A percentile compares a stretch with the other conserved stretches of the same genome.
Evolutionary conservation across 1,140 invertebrate species (phyloP).

Genomic region (Amyelois transitella): DNA sequence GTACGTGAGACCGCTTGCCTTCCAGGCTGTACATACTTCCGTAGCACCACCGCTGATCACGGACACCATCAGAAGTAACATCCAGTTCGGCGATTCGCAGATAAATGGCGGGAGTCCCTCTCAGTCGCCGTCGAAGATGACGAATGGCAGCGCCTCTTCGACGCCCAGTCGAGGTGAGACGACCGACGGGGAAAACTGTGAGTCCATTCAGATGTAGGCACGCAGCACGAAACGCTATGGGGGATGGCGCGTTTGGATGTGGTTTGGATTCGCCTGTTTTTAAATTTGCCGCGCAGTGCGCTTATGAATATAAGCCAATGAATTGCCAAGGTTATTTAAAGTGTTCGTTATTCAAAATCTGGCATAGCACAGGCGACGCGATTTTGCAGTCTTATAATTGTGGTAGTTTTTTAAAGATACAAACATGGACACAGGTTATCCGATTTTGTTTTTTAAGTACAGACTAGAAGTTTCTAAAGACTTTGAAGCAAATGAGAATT

Average conservation of each 20-base stretch:
- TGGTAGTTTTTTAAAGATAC: too few species aligned
- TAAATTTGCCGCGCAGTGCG: not conserved
- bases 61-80: conserved; percentile 65
- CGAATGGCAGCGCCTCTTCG: conserved; percentile 48
- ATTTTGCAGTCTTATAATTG: too few species aligned
- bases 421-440: too few species aligned
- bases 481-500: too few species aligned
- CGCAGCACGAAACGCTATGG: conserved; percentile 36
- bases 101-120: conserved; percentile 47
- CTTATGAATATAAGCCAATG: too few species aligned
- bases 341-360: too few species aligned
- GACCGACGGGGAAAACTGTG: conserved; percentile 58
- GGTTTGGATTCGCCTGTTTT: not conserved
- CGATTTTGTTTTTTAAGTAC: too few species aligned
- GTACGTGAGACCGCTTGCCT: conserved; percentile 7
- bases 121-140: conserved; percentile 47
- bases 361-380: too few species aligned
- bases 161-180: conserved; percentile 69
- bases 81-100: conserved; percentile 58
- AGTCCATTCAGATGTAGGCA: conserved; percentile 64
- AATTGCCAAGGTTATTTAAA: too few species aligned
- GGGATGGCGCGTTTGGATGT: conserved; percentile 3
- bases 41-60: conserved; percentile 58
- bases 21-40: conserved; percentile 40
- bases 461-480: too few species aligned